phyloP scores from a whole-genome alignment of 2,113 vertebrate genomes.

The Ploceus nigricollis region DNA sequence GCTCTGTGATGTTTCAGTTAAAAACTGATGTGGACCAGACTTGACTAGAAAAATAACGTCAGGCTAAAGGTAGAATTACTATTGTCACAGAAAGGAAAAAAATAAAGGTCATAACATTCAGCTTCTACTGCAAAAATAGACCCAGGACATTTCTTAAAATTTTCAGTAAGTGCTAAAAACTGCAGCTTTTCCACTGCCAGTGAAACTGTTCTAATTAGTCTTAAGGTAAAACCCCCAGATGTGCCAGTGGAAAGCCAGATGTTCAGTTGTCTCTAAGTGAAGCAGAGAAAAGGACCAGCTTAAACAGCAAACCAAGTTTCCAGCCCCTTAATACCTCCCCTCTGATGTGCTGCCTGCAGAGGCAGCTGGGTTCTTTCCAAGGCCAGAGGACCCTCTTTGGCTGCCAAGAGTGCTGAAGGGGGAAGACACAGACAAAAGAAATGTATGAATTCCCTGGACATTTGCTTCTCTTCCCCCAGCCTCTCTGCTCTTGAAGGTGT shows the following conservation, averaged over 20 bases:
- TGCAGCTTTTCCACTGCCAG: not conserved
- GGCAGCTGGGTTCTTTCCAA: not conserved
- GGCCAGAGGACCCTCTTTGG: not conserved
- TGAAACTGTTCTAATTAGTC: not conserved
- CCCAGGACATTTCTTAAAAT: not conserved
- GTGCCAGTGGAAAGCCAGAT: not conserved
- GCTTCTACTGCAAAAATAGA: not conserved
- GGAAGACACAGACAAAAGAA: not conserved
- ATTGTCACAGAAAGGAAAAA: not conserved
- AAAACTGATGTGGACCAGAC: not conserved
- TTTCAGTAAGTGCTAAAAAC: slow-evolving; percentile 6
- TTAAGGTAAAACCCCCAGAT: not conserved
- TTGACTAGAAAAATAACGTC: not conserved
- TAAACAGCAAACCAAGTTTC: not conserved
- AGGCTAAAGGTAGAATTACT: not conserved
- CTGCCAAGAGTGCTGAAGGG: not conserved
- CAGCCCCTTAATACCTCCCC: not conserved
- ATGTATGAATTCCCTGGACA: not conserved
- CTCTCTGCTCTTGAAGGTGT: not conserved
- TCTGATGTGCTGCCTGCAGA: not conserved
- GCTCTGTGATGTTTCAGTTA: not conserved
- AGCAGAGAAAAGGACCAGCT: not conserved
- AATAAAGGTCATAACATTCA: not conserved
- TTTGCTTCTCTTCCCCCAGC: not conserved
- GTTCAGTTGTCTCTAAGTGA: not conserved